These are phyloP conservation scores for Arctocebus calabarensis DNA, from an alignment of 2,797 vertebrate species.

Conservation along the genomic window DNA sequence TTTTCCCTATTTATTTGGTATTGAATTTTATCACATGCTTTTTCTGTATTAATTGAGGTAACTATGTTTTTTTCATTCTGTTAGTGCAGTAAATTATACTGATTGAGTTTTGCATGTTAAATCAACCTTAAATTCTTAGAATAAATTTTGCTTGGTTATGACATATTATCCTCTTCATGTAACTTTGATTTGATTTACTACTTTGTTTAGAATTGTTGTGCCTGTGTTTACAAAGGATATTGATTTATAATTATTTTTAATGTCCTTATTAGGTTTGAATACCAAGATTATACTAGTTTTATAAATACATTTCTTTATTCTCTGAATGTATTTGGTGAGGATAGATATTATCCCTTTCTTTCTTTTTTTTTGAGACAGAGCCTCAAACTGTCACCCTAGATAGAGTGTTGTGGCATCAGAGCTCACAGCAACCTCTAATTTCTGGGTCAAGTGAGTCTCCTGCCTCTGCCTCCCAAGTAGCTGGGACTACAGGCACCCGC, in stretches of 20 bases:
- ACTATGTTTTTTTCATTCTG: background rate
- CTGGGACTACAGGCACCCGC: no score
- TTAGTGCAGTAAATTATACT: background rate
- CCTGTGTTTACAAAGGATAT: background rate
- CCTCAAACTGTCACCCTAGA: no score
- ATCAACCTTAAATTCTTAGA: constrained; percentile 39
- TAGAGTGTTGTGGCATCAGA: no score
- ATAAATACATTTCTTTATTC: constrained; percentile 22
- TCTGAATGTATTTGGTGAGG: background rate
- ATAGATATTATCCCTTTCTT: background rate
- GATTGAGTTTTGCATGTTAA: constrained; percentile 14
- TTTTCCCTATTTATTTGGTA: background rate
- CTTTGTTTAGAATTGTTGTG: constrained; percentile 45
- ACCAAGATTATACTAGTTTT: background rate
- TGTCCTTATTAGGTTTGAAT: background rate
- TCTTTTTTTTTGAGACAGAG: no score
- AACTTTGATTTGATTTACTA: constrained; percentile 54
- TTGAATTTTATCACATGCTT: constrained; percentile 45
- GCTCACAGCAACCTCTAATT: no score
- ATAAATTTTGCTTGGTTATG: constrained; percentile 4
- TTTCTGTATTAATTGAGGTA: constrained; percentile 14
- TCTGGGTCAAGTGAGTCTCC: no score
- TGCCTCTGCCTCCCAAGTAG: no score
- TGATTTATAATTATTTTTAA: constrained; percentile 47
- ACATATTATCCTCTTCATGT: constrained; percentile 1